Evolutionary conservation across 2,113 vertebrate species (phyloP).

Genomic region (Pantherophis guttatus): DNA sequence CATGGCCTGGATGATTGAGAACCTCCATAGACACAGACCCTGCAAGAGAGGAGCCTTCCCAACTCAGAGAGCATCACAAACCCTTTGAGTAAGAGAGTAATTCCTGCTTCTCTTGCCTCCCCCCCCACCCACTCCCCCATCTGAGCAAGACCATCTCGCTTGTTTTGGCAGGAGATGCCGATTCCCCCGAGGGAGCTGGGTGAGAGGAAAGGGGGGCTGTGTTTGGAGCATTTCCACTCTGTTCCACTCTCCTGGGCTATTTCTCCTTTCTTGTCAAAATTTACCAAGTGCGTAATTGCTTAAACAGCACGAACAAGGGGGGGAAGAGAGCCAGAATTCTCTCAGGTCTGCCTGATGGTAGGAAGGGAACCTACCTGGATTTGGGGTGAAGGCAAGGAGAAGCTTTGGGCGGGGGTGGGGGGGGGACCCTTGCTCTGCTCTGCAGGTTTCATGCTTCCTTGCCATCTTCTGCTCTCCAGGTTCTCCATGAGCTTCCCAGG

Average conservation of each 20-base stretch:
- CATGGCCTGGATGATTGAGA: too few relatives aligned
- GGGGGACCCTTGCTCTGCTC: neutral
- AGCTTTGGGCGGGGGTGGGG: neutral
- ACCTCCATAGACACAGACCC: fast-evolving
- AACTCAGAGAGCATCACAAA: constrained; percentile 4
- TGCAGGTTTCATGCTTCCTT: neutral
- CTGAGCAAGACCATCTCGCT: constrained; percentile 53
- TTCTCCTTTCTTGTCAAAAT: constrained; percentile 70
- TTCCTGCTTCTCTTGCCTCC: neutral
- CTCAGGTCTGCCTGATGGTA: constrained; percentile 58
- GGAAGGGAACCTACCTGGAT: constrained; percentile 26
- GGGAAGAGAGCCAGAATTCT: constrained; percentile 60
- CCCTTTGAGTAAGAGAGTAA: constrained; percentile 40
- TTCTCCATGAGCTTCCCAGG: constrained; percentile 21
- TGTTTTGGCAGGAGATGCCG: constrained; percentile 45
- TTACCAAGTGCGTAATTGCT: constrained; percentile 70
- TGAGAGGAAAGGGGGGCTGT: constrained; percentile 45
- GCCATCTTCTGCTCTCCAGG: neutral
- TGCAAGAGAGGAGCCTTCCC: neutral
- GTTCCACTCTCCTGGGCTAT: constrained; percentile 61
- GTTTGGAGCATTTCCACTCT: constrained; percentile 56
- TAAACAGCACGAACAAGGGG: constrained; percentile 66
- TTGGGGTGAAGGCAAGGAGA: neutral
- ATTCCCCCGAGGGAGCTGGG: constrained; percentile 53
- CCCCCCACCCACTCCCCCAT: neutral